Conservation (phyloP, 2,888 invertebrate species). For the Ectobius pallidus region DNA sequence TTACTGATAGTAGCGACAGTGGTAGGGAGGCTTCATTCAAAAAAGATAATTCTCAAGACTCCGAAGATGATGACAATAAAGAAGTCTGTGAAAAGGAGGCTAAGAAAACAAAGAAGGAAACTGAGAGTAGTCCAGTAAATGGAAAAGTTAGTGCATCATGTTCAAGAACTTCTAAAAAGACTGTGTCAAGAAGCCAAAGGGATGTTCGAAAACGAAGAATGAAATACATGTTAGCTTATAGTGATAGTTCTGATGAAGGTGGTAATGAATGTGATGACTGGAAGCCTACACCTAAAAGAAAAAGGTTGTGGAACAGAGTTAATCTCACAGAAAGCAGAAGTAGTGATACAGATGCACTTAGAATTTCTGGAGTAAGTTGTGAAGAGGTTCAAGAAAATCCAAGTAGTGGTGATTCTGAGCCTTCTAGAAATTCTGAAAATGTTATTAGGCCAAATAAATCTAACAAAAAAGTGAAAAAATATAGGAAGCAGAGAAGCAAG, state of each 20-base stretch:
- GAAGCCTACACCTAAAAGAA: not conserved
- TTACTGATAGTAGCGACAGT: conserved; percentile 29
- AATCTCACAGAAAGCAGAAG: not conserved
- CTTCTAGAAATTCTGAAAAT: not conserved
- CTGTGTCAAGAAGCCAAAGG: not conserved
- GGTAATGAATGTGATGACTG: too few species aligned
- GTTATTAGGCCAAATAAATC: not conserved
- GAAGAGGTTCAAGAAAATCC: conserved; percentile 1
- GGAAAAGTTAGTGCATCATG: conserved; percentile 7
- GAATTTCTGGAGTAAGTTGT: conserved; percentile 1
- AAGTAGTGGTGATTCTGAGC: not conserved
- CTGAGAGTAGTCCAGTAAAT: not conserved
- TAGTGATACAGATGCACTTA: conserved; percentile 4
- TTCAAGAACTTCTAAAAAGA: conserved; percentile 6
- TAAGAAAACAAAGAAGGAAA: not conserved
- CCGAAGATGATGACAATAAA: not conserved
- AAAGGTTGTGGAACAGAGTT: not conserved
- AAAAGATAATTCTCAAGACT: not conserved
- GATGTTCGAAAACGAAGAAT: conserved; percentile 20
- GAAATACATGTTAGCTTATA: conserved; percentile 29
- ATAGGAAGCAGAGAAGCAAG: not conserved
- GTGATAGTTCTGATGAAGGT: conserved; percentile 34
- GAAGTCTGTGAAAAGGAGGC: not conserved
- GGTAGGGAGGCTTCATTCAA: not conserved
- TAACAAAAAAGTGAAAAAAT: not conserved